Evolutionary conservation across 2,888 invertebrate genomes (phyloP).

Genomic region (Callinectes sapidus): DNA sequence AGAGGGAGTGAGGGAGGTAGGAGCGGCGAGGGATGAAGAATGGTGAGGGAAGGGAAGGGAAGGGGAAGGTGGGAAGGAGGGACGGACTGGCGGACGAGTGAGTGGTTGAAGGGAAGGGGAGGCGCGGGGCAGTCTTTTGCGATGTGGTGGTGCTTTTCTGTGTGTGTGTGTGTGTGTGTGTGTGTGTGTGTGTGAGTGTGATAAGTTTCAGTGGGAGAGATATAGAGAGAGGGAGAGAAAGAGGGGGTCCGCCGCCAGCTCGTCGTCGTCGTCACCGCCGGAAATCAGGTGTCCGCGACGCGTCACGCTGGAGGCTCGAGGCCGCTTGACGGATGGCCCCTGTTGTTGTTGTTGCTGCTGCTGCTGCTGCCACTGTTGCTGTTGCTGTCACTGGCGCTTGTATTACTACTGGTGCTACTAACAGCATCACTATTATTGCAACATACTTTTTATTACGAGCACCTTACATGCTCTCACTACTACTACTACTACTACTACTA

Average conservation of each 20-base stretch:
- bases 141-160: background rate
- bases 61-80: background rate
- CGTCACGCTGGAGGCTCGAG: background rate
- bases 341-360: background rate
- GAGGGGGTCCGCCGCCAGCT: background rate
- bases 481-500: constrained; percentile 31
- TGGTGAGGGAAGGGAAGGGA: background rate
- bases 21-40: background rate
- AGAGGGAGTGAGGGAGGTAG: background rate
- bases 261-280: background rate
- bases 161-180: constrained; percentile 13
- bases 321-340: background rate
- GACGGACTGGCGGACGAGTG: background rate
- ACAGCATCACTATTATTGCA: background rate
- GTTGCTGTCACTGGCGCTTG: background rate
- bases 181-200: background rate
- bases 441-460: too few species aligned
- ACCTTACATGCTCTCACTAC: background rate
- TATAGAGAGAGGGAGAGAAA: background rate
- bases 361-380: background rate
- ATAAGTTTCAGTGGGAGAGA: background rate
- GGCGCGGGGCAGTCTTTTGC: background rate
- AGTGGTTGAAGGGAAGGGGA: background rate
- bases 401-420: background rate
- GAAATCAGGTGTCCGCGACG: background rate